Base-by-base conservation (phyloP, 2,113 vertebrate species). In the Ceyx melanurus region DNA sequence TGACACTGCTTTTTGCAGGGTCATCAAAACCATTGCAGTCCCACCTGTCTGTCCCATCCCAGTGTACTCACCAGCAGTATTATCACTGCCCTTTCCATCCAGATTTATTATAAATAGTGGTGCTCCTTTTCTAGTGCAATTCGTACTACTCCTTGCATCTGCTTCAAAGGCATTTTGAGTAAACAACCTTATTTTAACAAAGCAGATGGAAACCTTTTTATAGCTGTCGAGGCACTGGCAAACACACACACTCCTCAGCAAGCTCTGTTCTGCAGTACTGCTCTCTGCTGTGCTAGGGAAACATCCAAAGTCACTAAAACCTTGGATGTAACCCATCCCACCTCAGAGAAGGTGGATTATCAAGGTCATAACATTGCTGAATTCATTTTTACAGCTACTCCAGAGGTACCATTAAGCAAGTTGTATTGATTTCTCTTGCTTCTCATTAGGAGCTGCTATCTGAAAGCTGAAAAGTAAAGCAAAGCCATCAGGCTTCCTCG, bases 161-260 rank as follows among this genome's bases (percentile, higher is more conserved):
- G 28, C 64, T 95, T 89, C 79, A 93, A 78, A 96, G 57, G 42
- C 80, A 65, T 83, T 93, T 86, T 17, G n/a, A 88, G 70, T 95
- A 95, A 96, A 95, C 92, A 96, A 90, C 76, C 77, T 91, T 93
- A 93, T 93, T 96, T 95, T 92, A 96, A 93, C 83, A 86, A 93
- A 90, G 86, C 93, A 96, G 96, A 96, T 95, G 94, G 96, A 92
- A 96, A 86, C 56, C 90, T 94, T 96, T 96, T 95, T 95, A 94
- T 96, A 96, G 92, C 70, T 80, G 68, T 65, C 0, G 25, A 94
- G 73, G 68, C 76, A 78, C 54, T 75, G 88, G 85, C 90, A 92
- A 56, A 68, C 58, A 31, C 31, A 19, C 35, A 40, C 53, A 61
- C 20, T 67, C 61, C 73, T 83, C 68, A 86, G 83, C 65, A 23